phyloP scores from a whole-genome alignment of 2,888 invertebrate genomes.

The Phengaris alcon region DNA sequence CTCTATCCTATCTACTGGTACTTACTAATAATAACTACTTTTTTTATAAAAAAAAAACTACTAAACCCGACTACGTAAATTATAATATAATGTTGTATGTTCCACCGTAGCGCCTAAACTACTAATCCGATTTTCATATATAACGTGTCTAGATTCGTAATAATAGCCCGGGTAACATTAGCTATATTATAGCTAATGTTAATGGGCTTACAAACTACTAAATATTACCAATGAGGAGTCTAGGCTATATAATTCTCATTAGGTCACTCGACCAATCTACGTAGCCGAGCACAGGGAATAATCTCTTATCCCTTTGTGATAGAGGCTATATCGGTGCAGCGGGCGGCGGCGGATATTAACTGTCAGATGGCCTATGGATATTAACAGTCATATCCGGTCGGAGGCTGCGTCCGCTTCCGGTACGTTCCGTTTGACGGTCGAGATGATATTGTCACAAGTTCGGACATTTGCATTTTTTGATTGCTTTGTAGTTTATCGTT shows the following conservation, averaged over 20 bases:
- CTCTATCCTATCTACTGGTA: too few species aligned
- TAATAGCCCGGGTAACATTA: too few species aligned
- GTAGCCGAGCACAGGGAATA: constrained; percentile 7
- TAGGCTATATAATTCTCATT: neutral
- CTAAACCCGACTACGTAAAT: too few species aligned
- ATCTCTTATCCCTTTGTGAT: constrained; percentile 37
- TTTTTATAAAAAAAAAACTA: too few species aligned
- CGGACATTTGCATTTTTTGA: constrained; percentile 2
- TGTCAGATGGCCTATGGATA: constrained; percentile 52
- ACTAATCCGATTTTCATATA: too few species aligned
- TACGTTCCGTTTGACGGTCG: constrained; percentile 31
- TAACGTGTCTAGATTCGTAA: too few species aligned
- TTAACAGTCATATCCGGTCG: constrained; percentile 66
- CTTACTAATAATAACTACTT: too few species aligned
- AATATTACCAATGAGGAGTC: neutral
- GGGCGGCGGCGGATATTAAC: constrained; percentile 53
- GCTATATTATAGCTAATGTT: too few species aligned
- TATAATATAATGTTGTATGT: too few species aligned
- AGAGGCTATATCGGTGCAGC: constrained; percentile 6
- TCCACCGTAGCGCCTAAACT: too few species aligned
- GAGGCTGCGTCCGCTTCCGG: constrained; percentile 62
- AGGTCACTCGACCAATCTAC: neutral
- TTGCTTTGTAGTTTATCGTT: neutral
- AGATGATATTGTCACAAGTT: constrained; percentile 22
- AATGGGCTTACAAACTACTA: neutral